Percentiles rank a stretch among this genome's conserved stretches.
Conservation (phyloP, 92 coral and sea anemone species). For the Siderastrea siderea region DNA sequence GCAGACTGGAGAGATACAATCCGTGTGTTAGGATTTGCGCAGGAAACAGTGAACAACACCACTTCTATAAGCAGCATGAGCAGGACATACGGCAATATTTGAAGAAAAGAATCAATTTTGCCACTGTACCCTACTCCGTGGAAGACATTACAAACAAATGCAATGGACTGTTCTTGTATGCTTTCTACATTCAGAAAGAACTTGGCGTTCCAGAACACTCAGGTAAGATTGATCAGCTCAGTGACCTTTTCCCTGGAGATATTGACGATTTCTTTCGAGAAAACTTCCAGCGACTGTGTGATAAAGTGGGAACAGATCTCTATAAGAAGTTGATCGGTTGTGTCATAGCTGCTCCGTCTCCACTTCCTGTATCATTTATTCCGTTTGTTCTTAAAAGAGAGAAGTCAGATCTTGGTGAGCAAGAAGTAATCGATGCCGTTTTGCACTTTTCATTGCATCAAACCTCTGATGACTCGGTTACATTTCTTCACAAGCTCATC, state of each 20-base stretch:
- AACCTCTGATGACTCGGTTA: not conserved
- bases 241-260: not conserved
- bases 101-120: not conserved
- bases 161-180: too few relatives aligned
- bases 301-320: not conserved
- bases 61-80: too few relatives aligned
- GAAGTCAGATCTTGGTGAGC: not conserved
- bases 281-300: not conserved
- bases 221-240: not conserved
- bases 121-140: not conserved
- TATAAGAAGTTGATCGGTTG: not conserved
- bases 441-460: not conserved
- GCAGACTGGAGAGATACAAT: not conserved
- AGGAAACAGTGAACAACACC: too few relatives aligned
- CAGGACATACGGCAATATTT: not conserved
- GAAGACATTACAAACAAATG: not conserved
- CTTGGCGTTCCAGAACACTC: not conserved
- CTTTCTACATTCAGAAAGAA: not conserved
- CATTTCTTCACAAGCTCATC: not conserved
- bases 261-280: too few relatives aligned
- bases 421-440: conserved; percentile 7
- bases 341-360: not conserved
- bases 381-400: too few relatives aligned
- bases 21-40: not conserved
- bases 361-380: too few relatives aligned